Base-by-base conservation (phyloP, 2,797 vertebrate genomes). In the Gobio occitaniae region DNA sequence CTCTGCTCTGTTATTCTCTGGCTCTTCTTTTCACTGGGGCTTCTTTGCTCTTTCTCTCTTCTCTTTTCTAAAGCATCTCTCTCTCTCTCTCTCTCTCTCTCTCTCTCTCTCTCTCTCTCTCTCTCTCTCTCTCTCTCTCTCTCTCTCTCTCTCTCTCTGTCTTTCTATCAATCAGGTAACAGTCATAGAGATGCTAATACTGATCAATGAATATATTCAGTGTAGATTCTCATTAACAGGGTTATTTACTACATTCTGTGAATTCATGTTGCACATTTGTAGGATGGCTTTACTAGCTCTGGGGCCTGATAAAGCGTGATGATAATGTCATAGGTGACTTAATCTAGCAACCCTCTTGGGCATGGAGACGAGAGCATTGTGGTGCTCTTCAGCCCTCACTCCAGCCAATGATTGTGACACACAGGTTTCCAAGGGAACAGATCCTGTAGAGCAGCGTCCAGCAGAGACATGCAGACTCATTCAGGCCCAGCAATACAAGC, bases 401-500 rank as follows among this genome's bases (percentile, higher is more conserved):
- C 36, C 69, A 63, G 80, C 32, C 59, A 75, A 75, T 71, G 36
- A 80, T 48, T 78, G 44, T 83, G 83, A 82, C 74, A 78, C 77
- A 36, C 5, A 65, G 66, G 50, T 86, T 89, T 88, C 80, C 81
- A 84, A n/a, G 71, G 85, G 77, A 85, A 85, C 84, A 38, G 70
- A 63, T 52, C 70, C 48, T 80, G 50, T 61, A 56, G 66, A 69
- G 61, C 48, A 69, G 56, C 12, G 17, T 70, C 61, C 79, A 79
- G 52, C 71, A 70, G 61, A 56, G 36, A 59, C 85, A 41, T 66
- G 54, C 72, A 78, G 68, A 48, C 76, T 75, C n/a, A 83, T 86
- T 85, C 70, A 83, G 66, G 71, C 77, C 85, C 50, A n/a, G 56
- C 74, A 78, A 56, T 32, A 54, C 47, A 61, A 70, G 59, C 8